Percentiles rank a stretch among this genome's conserved stretches.
These are phyloP conservation scores for Eupithecia tripunctaria DNA, from an alignment of 2,888 invertebrate species.

Conservation along the genomic window DNA sequence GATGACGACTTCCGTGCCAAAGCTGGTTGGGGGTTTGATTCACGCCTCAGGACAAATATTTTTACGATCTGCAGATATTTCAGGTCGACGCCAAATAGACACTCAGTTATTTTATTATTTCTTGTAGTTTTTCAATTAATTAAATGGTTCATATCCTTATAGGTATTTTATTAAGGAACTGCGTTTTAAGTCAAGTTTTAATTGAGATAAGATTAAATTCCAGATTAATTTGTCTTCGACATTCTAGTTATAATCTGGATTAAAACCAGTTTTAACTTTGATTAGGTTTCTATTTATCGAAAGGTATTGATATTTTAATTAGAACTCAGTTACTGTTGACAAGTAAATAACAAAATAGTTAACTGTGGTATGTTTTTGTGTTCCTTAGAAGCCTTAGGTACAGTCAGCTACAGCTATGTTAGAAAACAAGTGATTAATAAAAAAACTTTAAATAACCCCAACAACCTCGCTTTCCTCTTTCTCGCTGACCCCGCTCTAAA, in stretches of 20 bases:
- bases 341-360: not conserved
- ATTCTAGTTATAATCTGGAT: slow-evolving; percentile 2
- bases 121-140: not conserved
- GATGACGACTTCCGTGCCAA: not conserved
- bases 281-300: slow-evolving; percentile 2
- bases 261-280: not conserved
- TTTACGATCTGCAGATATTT: too few relatives aligned
- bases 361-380: not conserved
- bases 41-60: not conserved
- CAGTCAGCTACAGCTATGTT: too few relatives aligned
- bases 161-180: not conserved
- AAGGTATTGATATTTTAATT: not conserved
- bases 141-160: not conserved
- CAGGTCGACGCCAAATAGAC: too few relatives aligned
- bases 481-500: too few relatives aligned
- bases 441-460: too few relatives aligned
- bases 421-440: too few relatives aligned
- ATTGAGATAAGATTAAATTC: slow-evolving; percentile 4
- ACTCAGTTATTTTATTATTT: not conserved
- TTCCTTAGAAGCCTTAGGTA: not conserved
- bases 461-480: too few relatives aligned
- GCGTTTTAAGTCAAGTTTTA: not conserved
- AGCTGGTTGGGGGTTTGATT: not conserved
- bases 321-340: not conserved
- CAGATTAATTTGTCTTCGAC: slow-evolving; percentile 9